Evolutionary conservation across 2,113 vertebrate genomes (phyloP), one percentile per base, ranked within the genome.

Genomic region (Acanthochromis polyacanthus): DNA sequence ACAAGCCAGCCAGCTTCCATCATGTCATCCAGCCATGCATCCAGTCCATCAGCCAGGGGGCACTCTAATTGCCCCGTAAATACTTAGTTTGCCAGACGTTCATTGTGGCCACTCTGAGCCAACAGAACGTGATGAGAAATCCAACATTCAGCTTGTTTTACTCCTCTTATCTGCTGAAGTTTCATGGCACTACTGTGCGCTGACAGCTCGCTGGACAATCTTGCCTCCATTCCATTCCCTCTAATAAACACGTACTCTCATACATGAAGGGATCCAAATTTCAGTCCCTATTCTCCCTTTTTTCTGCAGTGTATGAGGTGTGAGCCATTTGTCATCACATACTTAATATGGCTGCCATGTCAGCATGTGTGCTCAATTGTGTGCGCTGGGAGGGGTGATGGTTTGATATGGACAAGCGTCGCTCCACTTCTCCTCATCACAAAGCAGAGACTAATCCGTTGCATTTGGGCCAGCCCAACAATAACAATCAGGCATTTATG

Each of bases 401-500:
- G 75, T 77, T 78, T 60, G 81, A 86, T 87, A 85, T 38, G 67
- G 80, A 84, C 81, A 59, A 82, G 79, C 50, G 25, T 76, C 60
- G 71, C 75, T 91, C 82, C 64, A 60, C 28, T 65, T 87, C 79
- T 89, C 75, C 66, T 87, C 87, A 85, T 83, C 81, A 59, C 67
- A 85, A 71, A 43, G 46, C 59, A 22, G 45, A 89, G 83, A 84
- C 83, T 58, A 83, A 86, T 83, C 75, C 69, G 43, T 75, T 76
- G 79, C 74, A 9, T 90, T 83, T 72, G 88, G 90, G 85, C 90
- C 76, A 32, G 67, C 75, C 82, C 88, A 93, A 89, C 77, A 92
- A 93, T 91, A 94, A 89, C 89, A 93, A 78, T 93, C 86, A 76
- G 91, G 82, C 89, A 80, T 93, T 89, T 90, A 89, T 91, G 88